phyloP scores from a whole-genome alignment of 2,888 invertebrate genomes.

The Torymus tubicola region DNA sequence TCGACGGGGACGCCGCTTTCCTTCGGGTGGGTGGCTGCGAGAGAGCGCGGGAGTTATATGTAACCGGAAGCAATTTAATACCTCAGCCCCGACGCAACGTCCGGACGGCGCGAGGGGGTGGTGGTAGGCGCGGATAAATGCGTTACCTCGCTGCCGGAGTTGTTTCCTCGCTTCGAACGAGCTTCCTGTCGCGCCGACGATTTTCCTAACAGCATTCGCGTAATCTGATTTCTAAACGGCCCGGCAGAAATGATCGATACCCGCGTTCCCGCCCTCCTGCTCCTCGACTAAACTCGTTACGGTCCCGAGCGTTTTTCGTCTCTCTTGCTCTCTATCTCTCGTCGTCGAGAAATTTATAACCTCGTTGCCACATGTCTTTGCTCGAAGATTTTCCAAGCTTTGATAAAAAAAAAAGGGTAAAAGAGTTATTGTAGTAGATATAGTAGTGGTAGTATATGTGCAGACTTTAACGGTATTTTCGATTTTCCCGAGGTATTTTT shows the following conservation, averaged over 20 bases:
- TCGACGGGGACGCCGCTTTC: slow-evolving; percentile 13
- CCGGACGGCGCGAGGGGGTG: slow-evolving; percentile 12
- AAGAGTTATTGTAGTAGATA: too few species aligned
- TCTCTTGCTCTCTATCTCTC: too few species aligned
- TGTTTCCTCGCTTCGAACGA: slow-evolving; percentile 57
- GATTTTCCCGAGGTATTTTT: too few species aligned
- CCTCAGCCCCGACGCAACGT: slow-evolving; percentile 59
- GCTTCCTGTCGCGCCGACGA: slow-evolving; percentile 54
- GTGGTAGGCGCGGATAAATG: slow-evolving; percentile 60
- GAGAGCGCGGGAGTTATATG: slow-evolving; percentile 50
- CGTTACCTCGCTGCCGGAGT: slow-evolving; percentile 60
- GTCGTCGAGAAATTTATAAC: slow-evolving; percentile 9
- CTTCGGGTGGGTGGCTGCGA: not conserved
- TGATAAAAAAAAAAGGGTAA: not conserved
- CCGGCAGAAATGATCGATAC: slow-evolving; percentile 49
- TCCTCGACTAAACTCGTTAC: slow-evolving; percentile 36
- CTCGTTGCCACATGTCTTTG: not conserved
- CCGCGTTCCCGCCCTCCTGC: not conserved
- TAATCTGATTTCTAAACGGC: slow-evolving; percentile 55
- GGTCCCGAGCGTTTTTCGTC: slow-evolving; percentile 25
- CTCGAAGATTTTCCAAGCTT: not conserved
- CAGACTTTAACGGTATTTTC: too few species aligned
- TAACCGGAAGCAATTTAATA: slow-evolving; percentile 67
- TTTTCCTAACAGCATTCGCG: slow-evolving; percentile 53
- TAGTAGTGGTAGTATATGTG: too few species aligned